Evolutionary conservation across 2,113 vertebrate species (phyloP).

Genomic region (Gopherus evgoodei): DNA sequence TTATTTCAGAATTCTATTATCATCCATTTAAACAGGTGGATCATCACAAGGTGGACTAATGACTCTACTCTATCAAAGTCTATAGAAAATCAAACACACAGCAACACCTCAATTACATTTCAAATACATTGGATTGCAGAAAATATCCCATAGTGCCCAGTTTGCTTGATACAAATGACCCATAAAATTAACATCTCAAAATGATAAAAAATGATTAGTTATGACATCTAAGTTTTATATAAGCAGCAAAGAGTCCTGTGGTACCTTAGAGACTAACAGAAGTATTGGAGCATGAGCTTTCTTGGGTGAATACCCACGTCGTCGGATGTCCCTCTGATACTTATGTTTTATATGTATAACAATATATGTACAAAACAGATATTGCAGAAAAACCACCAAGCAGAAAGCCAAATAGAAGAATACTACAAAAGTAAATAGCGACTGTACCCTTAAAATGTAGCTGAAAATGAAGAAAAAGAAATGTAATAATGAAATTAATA

Average conservation of each 20-base stretch:
- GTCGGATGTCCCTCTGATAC: no score
- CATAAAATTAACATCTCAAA: background rate
- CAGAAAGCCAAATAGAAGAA: background rate
- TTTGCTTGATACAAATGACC: background rate
- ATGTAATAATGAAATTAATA: background rate
- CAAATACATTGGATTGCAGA: background rate
- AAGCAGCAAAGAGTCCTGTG: no score
- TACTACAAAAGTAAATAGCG: background rate
- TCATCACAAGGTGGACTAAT: background rate
- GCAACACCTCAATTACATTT: background rate
- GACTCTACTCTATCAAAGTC: background rate
- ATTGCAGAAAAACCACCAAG: background rate
- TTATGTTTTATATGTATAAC: background rate
- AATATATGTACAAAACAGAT: background rate
- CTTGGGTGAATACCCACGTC: no score
- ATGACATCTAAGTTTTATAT: background rate
- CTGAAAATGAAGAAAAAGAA: background rate
- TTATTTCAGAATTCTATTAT: background rate
- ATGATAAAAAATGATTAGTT: background rate
- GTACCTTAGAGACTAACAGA: no score
- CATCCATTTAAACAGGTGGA: background rate
- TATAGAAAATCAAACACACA: background rate
- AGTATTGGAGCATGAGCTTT: no score
- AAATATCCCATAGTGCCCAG: background rate
- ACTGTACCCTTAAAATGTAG: background rate